Base-by-base conservation (phyloP, 2,113 vertebrate species). In the Mesembrinibis cayennensis region DNA sequence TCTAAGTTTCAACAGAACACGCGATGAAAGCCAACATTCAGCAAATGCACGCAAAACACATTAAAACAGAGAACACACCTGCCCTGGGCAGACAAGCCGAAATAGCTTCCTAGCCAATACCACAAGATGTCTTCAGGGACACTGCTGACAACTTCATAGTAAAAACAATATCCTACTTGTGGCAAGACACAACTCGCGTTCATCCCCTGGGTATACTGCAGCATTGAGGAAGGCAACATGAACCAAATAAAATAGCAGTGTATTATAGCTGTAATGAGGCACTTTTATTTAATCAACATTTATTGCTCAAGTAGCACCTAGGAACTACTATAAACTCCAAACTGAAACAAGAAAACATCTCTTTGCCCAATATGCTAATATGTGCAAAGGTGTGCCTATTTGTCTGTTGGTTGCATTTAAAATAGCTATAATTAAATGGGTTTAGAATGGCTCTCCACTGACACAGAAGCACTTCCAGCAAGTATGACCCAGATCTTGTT, bases 1-100 rank as follows among this genome's bases (percentile, higher is more conserved):
- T 94, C 88, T 89, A 69, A 77, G 82, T 96, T 98, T 93, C 91
- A 98, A 97, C 83, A 96, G 90, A 97, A 79, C 71, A 77, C 16
- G 23, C 7, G 1, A 73, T 93, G 76, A 96, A 96, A 92, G 77
- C 85, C 87, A 96, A 77, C 58, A 69, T 74, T 93, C 89, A 96
- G 94, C 52, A 97, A 98, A 93, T 30, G 67, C 13, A 89, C 6
- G 38, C 44, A 87, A 91, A 53, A 90, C 26, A 76, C 91, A 95
- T 92, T 91, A 95, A 95, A 96, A 87, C 6, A 72, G 82, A 93
- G 82, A 95, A 90, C 86, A 91, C 95, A 95, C 97, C 97, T 91
- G 96, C 73, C 67, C 44, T 25, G 38, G 53, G 55, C 47, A 91
- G 93, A 88, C 95, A 97, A 96, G 96, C 47, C 92, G 90, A 83